Evolutionary conservation across 2,797 vertebrate species (phyloP).

Genomic region (Pterois miles): DNA sequence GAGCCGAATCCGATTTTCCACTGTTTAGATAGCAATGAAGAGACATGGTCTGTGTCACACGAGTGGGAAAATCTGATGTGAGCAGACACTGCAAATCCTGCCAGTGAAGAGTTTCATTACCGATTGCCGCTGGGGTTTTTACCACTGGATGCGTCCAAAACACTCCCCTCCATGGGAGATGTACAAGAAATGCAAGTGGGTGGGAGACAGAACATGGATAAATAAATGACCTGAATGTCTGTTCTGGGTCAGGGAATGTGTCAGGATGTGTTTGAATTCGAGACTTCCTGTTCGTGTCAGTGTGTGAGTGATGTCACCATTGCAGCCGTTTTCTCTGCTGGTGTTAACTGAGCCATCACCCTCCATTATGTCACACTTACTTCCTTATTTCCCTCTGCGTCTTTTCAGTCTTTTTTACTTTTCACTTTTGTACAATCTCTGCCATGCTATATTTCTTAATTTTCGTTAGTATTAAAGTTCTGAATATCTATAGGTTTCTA

Average conservation of each 20-base stretch:
- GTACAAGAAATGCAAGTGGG: background rate
- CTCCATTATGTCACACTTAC: constrained; percentile 22
- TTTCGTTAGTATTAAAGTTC: background rate
- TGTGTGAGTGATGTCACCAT: constrained; percentile 7
- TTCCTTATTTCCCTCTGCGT: background rate
- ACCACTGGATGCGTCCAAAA: constrained; percentile 1
- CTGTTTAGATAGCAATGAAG: constrained; percentile 38
- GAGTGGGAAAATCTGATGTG: constrained; percentile 42
- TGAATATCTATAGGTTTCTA: too few species aligned
- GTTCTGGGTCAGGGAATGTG: background rate
- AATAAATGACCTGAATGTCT: constrained; percentile 1
- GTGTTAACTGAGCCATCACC: constrained; percentile 10
- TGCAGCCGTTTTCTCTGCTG: constrained; percentile 5
- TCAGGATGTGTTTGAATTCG: background rate
- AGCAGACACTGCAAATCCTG: constrained; percentile 40
- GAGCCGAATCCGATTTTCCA: constrained; percentile 12
- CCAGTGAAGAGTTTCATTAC: constrained; percentile 38
- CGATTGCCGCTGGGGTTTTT: constrained; percentile 30
- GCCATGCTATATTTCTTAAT: background rate
- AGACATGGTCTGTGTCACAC: constrained; percentile 34
- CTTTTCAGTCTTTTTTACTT: background rate
- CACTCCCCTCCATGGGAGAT: background rate
- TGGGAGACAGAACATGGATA: background rate
- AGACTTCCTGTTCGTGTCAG: background rate
- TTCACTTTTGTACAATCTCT: background rate